Base-by-base conservation (phyloP, 2,888 invertebrate genomes). In the Xestia c-nigrum region DNA sequence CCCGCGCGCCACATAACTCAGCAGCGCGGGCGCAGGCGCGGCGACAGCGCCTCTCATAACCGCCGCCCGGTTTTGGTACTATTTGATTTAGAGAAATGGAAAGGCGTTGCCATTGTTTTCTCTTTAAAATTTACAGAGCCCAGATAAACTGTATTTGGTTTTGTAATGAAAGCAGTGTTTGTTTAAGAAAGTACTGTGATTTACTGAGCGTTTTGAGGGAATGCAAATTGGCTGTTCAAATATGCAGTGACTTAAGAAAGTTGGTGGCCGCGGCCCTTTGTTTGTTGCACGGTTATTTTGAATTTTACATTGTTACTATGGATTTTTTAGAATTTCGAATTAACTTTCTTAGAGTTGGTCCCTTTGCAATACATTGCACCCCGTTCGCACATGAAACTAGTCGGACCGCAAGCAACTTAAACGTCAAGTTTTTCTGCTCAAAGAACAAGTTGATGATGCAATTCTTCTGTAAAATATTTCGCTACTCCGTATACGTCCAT, bases 71-170 rank as follows among this genome's bases (percentile, higher is more conserved):
- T 86, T 89, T 88, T 80, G 85, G 89, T 81, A 87, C 89, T 90
- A 85, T 84, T 94, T 93, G 94, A 94, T 93, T 94, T 93, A 93
- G 93, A 93, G 94, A 94, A 94, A 94, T 92, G 90, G 92, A 91
- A 94, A 94, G 94, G 93, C 92, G 92, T 92, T 90, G 91, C 88
- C 88, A 92, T 94, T 94, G 94, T 94, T 94, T 94, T 94, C 94
- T 90, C 93, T 92, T 90, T 90, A 92, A 93, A 93, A 94, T 92
- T 91, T 92, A 93, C 92, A 90, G 90, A 90, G 88, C 90, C 87
- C 85, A 91, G 92, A 92, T 93, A 92, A 89, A 91, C 92, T 92
- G 89, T 92, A 93, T 94, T 94, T 93, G 94, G 93, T 90, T 92
- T 91, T 90, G 90, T 91, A 92, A 94, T 91, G 93, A 94, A 92